Percentiles rank a stretch among this genome's conserved stretches.
Evolutionary conservation across 2,113 vertebrate species (phyloP).

Genomic region (Ophthalmolycus amberensis): DNA sequence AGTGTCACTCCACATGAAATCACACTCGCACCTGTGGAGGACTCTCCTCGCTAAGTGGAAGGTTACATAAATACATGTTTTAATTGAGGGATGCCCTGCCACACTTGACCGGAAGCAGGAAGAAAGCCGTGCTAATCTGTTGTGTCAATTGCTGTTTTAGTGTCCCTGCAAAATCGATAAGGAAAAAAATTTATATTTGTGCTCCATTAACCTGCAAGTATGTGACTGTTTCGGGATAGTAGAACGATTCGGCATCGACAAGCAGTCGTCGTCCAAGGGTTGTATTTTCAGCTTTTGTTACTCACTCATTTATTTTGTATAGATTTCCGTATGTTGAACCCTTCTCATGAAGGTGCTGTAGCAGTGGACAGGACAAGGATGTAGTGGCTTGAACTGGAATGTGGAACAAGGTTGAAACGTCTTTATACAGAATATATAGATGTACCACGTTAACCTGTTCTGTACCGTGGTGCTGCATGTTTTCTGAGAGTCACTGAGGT

Average conservation of each 20-base stretch:
- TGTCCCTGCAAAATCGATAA: background rate
- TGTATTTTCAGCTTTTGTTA: too few relatives aligned
- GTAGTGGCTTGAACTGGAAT: too few relatives aligned
- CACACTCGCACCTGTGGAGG: background rate
- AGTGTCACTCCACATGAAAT: constrained; percentile 18
- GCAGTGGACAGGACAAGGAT: too few relatives aligned
- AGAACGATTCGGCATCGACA: background rate
- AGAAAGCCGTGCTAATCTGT: background rate
- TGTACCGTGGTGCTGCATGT: background rate
- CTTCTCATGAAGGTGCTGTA: too few relatives aligned
- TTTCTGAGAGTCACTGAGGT: too few relatives aligned
- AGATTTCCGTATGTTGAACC: too few relatives aligned
- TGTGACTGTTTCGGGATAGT: background rate
- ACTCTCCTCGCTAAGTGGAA: background rate
- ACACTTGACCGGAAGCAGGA: background rate
- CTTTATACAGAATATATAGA: background rate
- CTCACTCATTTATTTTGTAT: too few relatives aligned
- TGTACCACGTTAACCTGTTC: background rate
- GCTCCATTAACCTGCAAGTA: background rate
- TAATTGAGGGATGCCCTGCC: background rate
- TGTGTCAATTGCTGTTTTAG: background rate
- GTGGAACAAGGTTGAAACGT: too few relatives aligned
- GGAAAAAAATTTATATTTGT: background rate
- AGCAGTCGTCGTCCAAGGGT: too few relatives aligned
- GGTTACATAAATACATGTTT: constrained; percentile 10